Evolutionary conservation across 1,140 invertebrate genomes (phyloP).

Genomic region (Paramacrobiotus metropolitanus): DNA sequence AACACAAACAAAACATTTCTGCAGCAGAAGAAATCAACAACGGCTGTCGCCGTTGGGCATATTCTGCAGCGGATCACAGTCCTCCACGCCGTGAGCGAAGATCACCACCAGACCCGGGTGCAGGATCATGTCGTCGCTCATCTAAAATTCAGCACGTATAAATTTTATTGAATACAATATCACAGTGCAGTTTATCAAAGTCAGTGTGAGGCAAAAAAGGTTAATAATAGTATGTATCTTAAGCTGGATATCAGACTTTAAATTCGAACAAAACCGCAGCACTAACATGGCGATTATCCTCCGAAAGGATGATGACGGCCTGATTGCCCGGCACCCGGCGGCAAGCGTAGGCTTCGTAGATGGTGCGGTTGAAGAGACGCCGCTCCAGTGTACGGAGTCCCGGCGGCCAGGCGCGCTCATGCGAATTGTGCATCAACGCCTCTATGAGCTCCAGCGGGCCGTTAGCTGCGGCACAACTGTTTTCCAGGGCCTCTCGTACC

Average conservation of each 20-base stretch:
- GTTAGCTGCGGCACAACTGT: conserved; percentile 36
- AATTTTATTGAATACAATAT: too few relatives aligned
- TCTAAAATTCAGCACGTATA: conserved; percentile 19
- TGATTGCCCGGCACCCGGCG: conserved; percentile 79
- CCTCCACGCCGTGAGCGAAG: conserved; percentile 82
- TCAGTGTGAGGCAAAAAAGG: too few relatives aligned
- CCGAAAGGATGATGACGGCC: conserved; percentile 73
- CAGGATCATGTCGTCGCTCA: conserved; percentile 80
- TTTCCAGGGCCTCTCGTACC: conserved; percentile 70
- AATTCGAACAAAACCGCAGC: too few relatives aligned
- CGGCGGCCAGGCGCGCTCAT: conserved; percentile 75
- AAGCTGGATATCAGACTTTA: too few relatives aligned
- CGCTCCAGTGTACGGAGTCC: conserved; percentile 77
- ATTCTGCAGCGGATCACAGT: too few relatives aligned
- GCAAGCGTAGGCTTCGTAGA: conserved; percentile 80
- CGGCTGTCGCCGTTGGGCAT: too few relatives aligned
- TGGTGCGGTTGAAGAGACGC: conserved; percentile 55
- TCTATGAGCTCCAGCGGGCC: conserved; percentile 75
- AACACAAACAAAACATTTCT: too few relatives aligned
- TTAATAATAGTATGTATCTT: too few relatives aligned
- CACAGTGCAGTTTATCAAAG: too few relatives aligned
- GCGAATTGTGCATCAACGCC: conserved; percentile 86
- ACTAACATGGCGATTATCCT: conserved; percentile 55
- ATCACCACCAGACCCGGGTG: conserved; percentile 95
- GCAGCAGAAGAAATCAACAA: too few relatives aligned